Evolutionary conservation across 1,140 invertebrate genomes (phyloP).

Genomic region (Psilanteris sp.): DNA sequence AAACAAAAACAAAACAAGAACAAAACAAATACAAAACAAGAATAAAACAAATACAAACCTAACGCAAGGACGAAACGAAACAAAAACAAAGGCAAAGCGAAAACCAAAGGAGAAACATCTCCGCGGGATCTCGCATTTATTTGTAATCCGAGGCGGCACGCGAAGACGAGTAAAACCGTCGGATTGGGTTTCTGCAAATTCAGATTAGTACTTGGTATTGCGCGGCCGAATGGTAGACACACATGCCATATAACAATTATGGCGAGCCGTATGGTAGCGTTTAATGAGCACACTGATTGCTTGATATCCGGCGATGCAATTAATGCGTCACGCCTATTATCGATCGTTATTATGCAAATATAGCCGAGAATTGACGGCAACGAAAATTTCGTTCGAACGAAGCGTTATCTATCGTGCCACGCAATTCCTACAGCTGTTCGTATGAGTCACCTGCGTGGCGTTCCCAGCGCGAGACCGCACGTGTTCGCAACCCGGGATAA

Average conservation of each 20-base stretch:
- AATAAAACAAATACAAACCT: too few species aligned
- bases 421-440: slow-evolving; percentile 50
- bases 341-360: slow-evolving; percentile 46
- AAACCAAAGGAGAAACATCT: too few species aligned
- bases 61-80: too few species aligned
- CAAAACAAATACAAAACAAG: too few species aligned
- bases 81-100: too few species aligned
- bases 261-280: slow-evolving; percentile 8
- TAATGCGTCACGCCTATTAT: slow-evolving; percentile 27
- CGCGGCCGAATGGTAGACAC: slow-evolving; percentile 1
- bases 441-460: slow-evolving; percentile 36
- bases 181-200: too few species aligned
- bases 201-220: too few species aligned
- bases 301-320: slow-evolving; percentile 24
- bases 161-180: too few species aligned
- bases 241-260: slow-evolving; percentile 23
- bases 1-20: too few species aligned
- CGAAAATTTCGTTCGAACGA: slow-evolving; percentile 24
- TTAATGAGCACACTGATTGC: slow-evolving; percentile 33
- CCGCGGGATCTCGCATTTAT: too few species aligned
- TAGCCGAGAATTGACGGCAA: too few species aligned
- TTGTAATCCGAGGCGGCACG: too few species aligned
- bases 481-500: slow-evolving; percentile 22
- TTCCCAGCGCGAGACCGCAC: not conserved
- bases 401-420: slow-evolving; percentile 49